Conservation (phyloP, 2,113 vertebrate genomes). For the Tympanuchus pallidicinctus region DNA sequence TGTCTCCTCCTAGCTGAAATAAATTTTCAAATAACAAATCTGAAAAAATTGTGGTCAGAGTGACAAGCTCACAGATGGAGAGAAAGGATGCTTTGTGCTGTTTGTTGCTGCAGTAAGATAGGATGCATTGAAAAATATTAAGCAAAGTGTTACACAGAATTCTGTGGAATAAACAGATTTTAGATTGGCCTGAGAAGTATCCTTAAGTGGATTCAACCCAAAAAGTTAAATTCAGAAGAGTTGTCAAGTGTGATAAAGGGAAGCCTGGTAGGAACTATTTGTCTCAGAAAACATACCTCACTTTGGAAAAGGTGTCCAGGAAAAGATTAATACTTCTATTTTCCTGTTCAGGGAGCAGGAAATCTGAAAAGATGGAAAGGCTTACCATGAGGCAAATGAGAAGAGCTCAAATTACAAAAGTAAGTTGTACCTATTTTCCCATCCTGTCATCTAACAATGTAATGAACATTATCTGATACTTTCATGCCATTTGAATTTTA, state of each 20-base stretch:
- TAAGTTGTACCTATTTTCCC: background rate
- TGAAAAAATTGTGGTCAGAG: background rate
- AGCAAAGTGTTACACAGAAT: background rate
- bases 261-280: background rate
- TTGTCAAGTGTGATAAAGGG: background rate
- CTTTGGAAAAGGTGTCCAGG: background rate
- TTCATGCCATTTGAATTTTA: background rate
- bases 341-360: background rate
- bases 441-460: background rate
- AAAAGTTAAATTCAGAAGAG: background rate
- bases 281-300: background rate
- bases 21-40: background rate
- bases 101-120: background rate
- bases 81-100: background rate
- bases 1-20: background rate
- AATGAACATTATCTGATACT: background rate
- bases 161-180: background rate
- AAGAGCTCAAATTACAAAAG: background rate
- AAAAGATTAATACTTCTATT: background rate
- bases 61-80: background rate
- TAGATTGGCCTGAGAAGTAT: background rate
- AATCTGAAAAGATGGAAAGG: background rate
- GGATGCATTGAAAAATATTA: background rate
- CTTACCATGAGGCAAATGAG: background rate
- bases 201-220: background rate